phyloP scores from a whole-genome alignment of 2,797 vertebrate species.

The Staurois parvus region DNA sequence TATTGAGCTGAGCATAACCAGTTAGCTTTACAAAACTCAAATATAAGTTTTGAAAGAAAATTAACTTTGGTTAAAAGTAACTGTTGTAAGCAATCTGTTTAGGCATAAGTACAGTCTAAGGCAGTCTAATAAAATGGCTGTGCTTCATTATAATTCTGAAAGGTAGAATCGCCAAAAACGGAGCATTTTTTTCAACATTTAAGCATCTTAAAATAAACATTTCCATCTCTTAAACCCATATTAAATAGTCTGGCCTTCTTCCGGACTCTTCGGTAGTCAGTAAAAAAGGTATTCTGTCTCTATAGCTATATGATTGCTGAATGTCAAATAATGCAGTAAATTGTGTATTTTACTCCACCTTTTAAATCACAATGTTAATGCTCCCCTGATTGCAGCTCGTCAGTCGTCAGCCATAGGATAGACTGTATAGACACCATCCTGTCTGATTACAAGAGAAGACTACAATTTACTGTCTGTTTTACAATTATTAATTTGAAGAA shows the following conservation, averaged over 20 bases:
- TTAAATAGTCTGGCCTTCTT: conserved; percentile 8
- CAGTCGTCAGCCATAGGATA: conserved; percentile 13
- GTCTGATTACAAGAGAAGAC: conserved; percentile 43
- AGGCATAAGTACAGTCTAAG: too few relatives aligned
- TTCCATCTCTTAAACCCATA: neutral
- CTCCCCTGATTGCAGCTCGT: conserved; percentile 32
- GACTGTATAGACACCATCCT: conserved; percentile 29
- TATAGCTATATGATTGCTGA: conserved; percentile 32
- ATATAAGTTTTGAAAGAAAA: too few relatives aligned
- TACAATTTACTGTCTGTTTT: conserved; percentile 50
- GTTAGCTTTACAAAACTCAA: too few relatives aligned
- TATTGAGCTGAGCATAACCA: too few relatives aligned
- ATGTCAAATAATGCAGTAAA: conserved; percentile 16
- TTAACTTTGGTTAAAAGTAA: too few relatives aligned
- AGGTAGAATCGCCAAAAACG: neutral
- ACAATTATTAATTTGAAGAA: conserved; percentile 43
- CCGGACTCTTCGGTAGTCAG: neutral
- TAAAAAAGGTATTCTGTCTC: neutral
- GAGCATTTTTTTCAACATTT: neutral
- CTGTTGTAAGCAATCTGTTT: too few relatives aligned
- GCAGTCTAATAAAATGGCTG: neutral
- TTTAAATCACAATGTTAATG: conserved; percentile 31
- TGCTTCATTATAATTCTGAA: neutral
- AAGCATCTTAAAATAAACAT: neutral
- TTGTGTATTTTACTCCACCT: conserved; percentile 35